Evolutionary conservation across 2,888 invertebrate genomes (phyloP), one percentile per base, ranked within the genome.

Genomic region (Acleris emargana): DNA sequence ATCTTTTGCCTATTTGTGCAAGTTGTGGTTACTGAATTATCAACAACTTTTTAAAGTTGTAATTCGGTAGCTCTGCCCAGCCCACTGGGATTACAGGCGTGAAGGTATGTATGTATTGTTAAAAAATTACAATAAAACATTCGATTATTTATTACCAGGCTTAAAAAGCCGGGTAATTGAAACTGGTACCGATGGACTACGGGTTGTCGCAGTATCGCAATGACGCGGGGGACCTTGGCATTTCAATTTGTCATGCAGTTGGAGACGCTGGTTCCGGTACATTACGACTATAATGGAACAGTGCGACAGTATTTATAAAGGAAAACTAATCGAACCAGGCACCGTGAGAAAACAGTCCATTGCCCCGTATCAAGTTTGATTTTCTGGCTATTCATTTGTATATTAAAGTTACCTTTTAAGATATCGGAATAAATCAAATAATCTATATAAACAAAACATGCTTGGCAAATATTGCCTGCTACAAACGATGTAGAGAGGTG

Each of bases 171-270:
- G 13, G 50, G 45, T 57, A n/a, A 11, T 17, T 25, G 25, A 11
- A 45, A 57, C 22, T n/a, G 22, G 16, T 45, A 25, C 20, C 43
- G 45, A 45, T 45, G 57, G 28, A 28, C 45, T 28, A 47, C 25
- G 45, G 51, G 25, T 16, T 7, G 18, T 18, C 28, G 17, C 28
- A 59, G 64, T 64, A 57, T 47, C 54, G 54, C 54, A 49, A 32
- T 49, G 54, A 59, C 32, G 62, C 53, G 58, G 64, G 45, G 42
- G 70, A 64, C 71, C 73, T 73, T 74, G 74, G 70, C 72, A 73
- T 71, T 75, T 71, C 61, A 62, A 74, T 75, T 73, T 62, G 74
- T 74, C 73, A 74, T 68, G 64, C 64, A 58, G 57, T 61, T 61
- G 66, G 57, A 66, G 66, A 61, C 61, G 64, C 66, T 67, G 51